These are phyloP conservation scores for Stercorarius parasiticus DNA, from an alignment of 2,113 vertebrate species.

Conservation along the genomic window DNA sequence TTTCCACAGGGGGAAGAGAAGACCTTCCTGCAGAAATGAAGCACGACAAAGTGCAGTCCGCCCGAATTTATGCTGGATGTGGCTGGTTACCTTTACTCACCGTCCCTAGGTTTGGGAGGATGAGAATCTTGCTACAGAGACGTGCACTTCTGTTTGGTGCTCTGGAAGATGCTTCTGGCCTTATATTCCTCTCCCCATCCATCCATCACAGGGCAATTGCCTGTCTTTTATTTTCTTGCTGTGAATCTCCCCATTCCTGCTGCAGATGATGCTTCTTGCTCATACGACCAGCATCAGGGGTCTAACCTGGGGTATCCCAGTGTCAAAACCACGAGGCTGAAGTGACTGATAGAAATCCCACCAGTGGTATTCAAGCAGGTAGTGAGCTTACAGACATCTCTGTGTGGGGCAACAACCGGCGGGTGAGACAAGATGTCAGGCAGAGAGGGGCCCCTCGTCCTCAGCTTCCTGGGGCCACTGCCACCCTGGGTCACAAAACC, in stretches of 20 bases:
- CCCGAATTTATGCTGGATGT: not conserved
- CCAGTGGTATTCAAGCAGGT: not conserved
- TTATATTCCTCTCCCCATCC: not conserved
- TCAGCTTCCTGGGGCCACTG: not conserved
- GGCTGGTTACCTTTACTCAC: not conserved
- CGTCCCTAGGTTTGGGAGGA: not conserved
- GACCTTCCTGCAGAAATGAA: not conserved
- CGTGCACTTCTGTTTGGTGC: not conserved
- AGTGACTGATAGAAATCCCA: not conserved
- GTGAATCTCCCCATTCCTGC: not conserved
- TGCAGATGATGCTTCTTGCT: not conserved
- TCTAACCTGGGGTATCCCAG: not conserved
- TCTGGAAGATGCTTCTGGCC: not conserved
- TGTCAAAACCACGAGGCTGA: not conserved
- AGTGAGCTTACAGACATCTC: not conserved
- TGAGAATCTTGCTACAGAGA: not conserved
- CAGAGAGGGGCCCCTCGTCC: not conserved
- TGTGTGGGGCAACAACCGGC: fast-evolving
- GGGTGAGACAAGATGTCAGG: not conserved
- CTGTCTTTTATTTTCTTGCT: not conserved
- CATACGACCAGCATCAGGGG: not conserved
- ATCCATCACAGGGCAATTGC: not conserved
- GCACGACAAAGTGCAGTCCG: not conserved
- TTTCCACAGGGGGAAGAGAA: not conserved
- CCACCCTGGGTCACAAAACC: fast-evolving